Conservation (phyloP, 2,888 invertebrate genomes). For the Dasypolia templi region DNA sequence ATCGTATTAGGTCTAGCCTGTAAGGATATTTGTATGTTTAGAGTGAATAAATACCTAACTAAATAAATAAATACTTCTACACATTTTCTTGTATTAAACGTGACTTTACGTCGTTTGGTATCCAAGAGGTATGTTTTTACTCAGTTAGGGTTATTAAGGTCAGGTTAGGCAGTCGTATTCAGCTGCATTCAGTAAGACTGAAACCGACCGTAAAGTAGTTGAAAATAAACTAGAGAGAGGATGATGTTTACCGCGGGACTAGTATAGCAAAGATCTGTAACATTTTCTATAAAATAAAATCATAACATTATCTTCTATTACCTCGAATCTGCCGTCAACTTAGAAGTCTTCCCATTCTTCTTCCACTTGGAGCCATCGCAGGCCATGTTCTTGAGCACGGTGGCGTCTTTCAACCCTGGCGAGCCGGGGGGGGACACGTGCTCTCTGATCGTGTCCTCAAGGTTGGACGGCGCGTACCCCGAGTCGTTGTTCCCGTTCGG, state of each 20-base stretch:
- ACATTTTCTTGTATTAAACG: not conserved
- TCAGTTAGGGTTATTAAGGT: not conserved
- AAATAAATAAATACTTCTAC: too few relatives aligned
- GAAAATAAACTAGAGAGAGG: too few relatives aligned
- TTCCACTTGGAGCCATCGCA: constrained; percentile 81
- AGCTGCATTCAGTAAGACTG: not conserved
- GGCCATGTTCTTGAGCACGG: constrained; percentile 82
- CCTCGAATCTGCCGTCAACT: constrained; percentile 80
- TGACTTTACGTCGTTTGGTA: not conserved
- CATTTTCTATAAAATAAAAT: not conserved
- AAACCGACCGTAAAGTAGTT: not conserved
- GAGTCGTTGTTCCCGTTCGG: constrained; percentile 96
- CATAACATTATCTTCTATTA: not conserved
- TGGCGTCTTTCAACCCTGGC: constrained; percentile 86
- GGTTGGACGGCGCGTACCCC: constrained; percentile 93
- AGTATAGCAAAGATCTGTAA: not conserved
- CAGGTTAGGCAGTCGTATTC: not conserved
- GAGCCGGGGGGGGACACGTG: constrained; percentile 90
- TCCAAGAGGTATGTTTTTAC: not conserved
- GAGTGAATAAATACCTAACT: too few relatives aligned
- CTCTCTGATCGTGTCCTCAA: constrained; percentile 89
- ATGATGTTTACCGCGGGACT: not conserved
- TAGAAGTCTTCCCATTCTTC: constrained; percentile 84
- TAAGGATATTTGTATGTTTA: too few relatives aligned
- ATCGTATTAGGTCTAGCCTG: too few relatives aligned